Evolutionary conservation across 37 sponge, comb jelly and placozoan species (phyloP), one percentile per base, ranked within the genome.

Genomic region (Geodia barretti): DNA sequence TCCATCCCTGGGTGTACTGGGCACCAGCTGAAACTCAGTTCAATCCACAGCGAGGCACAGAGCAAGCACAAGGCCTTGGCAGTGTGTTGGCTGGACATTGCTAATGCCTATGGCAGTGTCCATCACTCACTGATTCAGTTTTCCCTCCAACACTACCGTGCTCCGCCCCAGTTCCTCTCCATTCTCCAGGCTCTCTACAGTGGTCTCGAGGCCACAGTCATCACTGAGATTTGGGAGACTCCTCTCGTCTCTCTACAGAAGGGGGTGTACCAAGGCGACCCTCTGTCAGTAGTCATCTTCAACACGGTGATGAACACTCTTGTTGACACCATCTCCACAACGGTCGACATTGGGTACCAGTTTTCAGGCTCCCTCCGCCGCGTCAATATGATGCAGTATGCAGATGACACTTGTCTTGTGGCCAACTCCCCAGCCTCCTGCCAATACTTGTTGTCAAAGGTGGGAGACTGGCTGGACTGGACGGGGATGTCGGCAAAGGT

Each of bases 261-360:
- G 39, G 79, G 82, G 0, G 73, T 81, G 7, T 70, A 65, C 63
- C 82, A 81, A 26, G 82, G 82, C 5, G 82, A 81, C 62, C 82
- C 82, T 21, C 62, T 81, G 14, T 81, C 82, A 9, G 73, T 81
- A 28, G 39, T 41, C 2, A 71, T 81, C 21, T 81, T 70, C 72
- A 72, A 72, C 62, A 70, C 73, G 1, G 72, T 81, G 1, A 72
- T 81, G 63, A 61, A 70, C 82, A 81, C 73, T 14, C 72, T 71
- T 9, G 32, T 39, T 0, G 79, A 79, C 54, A 39, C 79, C 39
- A 26, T 79, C 29, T 25, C 68, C 0, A 25, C 19, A n/a, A 28
- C 25, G 68, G 26, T 2, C 32, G 7, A 66, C 47, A 0, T 68
- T 0, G 79, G 79, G 3, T 66, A 79, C 79, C 23, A 26, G 30